Evolutionary conservation across 1,140 invertebrate genomes (phyloP).

Genomic region (Leptestheria dahalacensis): DNA sequence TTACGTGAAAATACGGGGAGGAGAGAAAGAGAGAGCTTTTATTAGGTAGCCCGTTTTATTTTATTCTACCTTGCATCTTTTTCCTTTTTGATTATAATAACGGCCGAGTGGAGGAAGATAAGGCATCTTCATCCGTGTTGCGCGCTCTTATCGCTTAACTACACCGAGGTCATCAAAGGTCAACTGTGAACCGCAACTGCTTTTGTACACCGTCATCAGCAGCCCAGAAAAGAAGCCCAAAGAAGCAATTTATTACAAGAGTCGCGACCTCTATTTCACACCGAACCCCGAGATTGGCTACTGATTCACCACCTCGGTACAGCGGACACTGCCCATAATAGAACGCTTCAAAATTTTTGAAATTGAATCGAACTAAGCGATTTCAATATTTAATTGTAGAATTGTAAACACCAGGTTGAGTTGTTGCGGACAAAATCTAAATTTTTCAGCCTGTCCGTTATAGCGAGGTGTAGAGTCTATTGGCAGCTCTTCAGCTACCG

Average conservation of each 20-base stretch:
- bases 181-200: background rate
- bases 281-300: background rate
- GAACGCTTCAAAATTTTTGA: too few relatives aligned
- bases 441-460: background rate
- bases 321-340: too few relatives aligned
- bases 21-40: background rate
- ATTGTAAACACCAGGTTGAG: too few relatives aligned
- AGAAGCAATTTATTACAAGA: background rate
- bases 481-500: background rate
- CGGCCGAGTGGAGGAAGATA: too few relatives aligned
- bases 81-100: background rate
- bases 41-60: background rate
- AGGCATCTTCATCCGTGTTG: too few relatives aligned
- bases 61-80: background rate
- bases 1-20: background rate
- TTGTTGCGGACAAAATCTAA: background rate
- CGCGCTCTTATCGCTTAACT: background rate
- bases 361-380: too few relatives aligned
- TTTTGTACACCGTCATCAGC: background rate
- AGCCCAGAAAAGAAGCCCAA: background rate
- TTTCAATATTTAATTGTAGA: too few relatives aligned
- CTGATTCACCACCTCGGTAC: background rate
- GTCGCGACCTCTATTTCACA: background rate
- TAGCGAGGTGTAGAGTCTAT: background rate
- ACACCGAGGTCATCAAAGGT: background rate